phyloP scores from a whole-genome alignment of 2,113 vertebrate species.

The Hemibagrus wyckioides region DNA sequence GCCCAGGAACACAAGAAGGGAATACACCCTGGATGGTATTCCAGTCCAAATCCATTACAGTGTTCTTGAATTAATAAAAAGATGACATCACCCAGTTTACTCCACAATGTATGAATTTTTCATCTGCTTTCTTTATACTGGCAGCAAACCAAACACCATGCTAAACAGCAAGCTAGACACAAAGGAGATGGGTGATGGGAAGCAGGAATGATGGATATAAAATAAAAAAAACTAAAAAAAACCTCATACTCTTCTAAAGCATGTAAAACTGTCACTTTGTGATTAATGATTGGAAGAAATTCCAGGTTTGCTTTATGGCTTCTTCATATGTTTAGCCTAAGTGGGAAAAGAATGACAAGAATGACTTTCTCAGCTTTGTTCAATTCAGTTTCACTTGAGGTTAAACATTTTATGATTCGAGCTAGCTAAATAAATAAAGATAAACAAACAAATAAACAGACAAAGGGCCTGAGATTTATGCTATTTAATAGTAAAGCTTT shows the following conservation, averaged over 20 bases:
- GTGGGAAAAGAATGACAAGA: background rate
- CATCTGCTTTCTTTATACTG: constrained; percentile 28
- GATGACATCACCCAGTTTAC: constrained; percentile 10
- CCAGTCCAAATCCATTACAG: constrained; percentile 34
- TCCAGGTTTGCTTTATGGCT: background rate
- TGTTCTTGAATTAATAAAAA: constrained; percentile 20
- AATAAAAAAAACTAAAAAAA: background rate
- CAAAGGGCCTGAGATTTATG: background rate
- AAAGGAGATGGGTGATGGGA: background rate
- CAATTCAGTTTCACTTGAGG: background rate
- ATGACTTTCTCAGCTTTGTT: background rate
- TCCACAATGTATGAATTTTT: constrained; percentile 16
- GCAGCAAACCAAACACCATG: constrained; percentile 26
- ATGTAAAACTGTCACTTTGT: constrained; percentile 2
- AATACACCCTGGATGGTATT: background rate
- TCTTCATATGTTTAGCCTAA: background rate
- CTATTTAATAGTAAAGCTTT: constrained; percentile 50
- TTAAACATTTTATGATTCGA: background rate
- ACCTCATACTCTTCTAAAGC: background rate
- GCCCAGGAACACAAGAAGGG: background rate
- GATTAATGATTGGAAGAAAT: constrained; percentile 17
- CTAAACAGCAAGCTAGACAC: constrained; percentile 4
- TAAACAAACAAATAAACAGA: background rate
- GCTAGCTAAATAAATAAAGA: background rate
- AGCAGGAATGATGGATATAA: constrained; percentile 9